Evolutionary conservation across 2,113 vertebrate genomes (phyloP).

Genomic region (Malurus melanocephalus): DNA sequence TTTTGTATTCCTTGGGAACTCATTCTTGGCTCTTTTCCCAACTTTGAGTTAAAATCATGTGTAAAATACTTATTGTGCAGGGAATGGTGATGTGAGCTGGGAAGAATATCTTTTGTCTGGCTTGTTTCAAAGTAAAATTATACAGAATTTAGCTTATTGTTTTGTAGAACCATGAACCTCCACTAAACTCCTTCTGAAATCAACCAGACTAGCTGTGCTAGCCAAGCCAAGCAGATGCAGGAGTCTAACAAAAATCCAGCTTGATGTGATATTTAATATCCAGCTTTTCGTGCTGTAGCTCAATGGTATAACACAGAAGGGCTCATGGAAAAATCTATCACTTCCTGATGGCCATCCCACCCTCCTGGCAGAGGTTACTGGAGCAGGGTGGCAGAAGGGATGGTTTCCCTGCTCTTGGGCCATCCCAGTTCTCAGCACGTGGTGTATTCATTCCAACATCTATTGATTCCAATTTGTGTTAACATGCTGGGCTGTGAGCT

Average conservation of each 20-base stretch:
- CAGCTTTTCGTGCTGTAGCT: neutral
- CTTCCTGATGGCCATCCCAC: neutral
- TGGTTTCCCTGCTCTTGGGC: neutral
- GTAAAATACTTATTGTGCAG: constrained; percentile 1
- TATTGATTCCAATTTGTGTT: constrained; percentile 19
- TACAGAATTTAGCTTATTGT: constrained; percentile 10
- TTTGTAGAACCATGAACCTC: neutral
- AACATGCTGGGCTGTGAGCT: neutral
- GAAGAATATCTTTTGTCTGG: constrained; percentile 8
- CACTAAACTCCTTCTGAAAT: constrained; percentile 13
- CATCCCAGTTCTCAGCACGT: neutral
- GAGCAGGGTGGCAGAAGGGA: neutral
- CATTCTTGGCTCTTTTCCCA: neutral
- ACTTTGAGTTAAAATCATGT: neutral
- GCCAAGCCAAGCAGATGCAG: neutral
- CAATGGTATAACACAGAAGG: neutral
- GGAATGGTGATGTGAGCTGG: neutral
- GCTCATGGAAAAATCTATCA: neutral
- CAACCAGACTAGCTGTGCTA: neutral
- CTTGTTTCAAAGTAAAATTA: constrained; percentile 35
- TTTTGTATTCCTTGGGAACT: constrained; percentile 8
- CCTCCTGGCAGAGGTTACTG: neutral
- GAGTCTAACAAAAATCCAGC: neutral
- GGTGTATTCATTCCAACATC: neutral
- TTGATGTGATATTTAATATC: neutral